Evolutionary conservation across 2,113 vertebrate genomes (phyloP).

Genomic region (Cervus canadensis): DNA sequence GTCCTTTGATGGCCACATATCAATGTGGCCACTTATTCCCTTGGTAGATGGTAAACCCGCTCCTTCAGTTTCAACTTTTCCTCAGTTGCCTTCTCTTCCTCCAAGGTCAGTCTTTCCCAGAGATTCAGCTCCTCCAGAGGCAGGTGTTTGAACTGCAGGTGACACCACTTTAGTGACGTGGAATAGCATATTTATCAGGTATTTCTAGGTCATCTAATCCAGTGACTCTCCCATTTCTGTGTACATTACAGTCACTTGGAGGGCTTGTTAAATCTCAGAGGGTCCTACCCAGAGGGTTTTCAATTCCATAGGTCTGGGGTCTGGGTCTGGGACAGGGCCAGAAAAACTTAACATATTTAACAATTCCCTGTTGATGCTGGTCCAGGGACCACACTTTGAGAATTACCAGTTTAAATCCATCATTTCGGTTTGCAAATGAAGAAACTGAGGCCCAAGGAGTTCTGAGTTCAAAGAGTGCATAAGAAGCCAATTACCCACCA

Average conservation of each 20-base stretch:
- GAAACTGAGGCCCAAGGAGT: background rate
- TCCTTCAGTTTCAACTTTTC: background rate
- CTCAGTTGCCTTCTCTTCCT: fast-evolving
- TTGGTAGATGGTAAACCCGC: background rate
- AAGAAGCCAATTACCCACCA: background rate
- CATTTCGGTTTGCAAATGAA: background rate
- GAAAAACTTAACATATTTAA: background rate
- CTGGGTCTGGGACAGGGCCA: background rate
- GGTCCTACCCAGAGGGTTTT: background rate
- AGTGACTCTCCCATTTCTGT: background rate
- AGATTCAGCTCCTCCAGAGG: background rate
- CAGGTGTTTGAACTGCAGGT: background rate
- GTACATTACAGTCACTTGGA: background rate
- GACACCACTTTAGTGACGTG: too few relatives aligned
- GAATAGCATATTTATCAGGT: background rate
- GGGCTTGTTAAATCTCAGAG: background rate
- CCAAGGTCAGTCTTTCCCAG: background rate
- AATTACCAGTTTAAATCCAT: background rate
- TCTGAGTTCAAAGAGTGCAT: background rate
- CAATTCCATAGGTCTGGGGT: background rate
- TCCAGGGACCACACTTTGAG: background rate
- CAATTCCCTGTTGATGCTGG: background rate
- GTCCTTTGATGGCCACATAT: background rate
- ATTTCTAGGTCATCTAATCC: background rate
- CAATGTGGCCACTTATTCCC: too few relatives aligned